Conservation (phyloP, 2,113 vertebrate genomes). For the Passer montanus region DNA sequence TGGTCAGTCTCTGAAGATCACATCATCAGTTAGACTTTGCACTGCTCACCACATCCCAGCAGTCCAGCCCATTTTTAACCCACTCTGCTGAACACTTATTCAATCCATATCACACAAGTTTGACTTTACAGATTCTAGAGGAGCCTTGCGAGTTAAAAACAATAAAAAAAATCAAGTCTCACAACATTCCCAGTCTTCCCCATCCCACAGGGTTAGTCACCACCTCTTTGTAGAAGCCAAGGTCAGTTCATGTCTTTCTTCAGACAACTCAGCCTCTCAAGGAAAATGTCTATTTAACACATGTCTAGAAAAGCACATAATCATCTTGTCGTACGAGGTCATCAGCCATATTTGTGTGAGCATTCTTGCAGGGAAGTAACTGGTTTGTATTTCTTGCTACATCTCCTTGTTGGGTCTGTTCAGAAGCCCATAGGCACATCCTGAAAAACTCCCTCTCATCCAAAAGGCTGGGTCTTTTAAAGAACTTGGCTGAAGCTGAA, state of each 20-base stretch:
- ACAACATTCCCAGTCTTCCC: accelerated
- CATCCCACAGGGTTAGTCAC: not conserved
- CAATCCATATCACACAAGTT: not conserved
- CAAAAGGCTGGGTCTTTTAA: not conserved
- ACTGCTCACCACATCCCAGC: not conserved
- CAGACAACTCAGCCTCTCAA: not conserved
- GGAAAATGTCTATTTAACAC: not conserved
- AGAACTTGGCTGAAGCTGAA: not conserved
- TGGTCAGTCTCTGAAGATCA: not conserved
- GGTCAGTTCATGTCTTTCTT: not conserved
- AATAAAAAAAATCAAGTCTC: not conserved
- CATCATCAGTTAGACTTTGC: not conserved
- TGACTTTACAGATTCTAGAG: not conserved
- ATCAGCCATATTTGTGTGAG: not conserved
- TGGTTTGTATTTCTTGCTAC: not conserved
- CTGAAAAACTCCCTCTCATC: not conserved
- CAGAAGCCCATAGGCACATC: not conserved
- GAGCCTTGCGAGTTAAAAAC: not conserved
- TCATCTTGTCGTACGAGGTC: not conserved
- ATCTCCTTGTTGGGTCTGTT: accelerated
- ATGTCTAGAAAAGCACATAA: not conserved
- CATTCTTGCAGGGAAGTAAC: not conserved
- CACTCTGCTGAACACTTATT: not conserved
- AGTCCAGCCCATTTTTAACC: not conserved
- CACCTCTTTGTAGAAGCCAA: not conserved